Percentiles rank a stretch among this genome's conserved stretches.
phyloP scores from a whole-genome alignment of 1,140 invertebrate genomes.

The Caenorhabditis brenneri region DNA sequence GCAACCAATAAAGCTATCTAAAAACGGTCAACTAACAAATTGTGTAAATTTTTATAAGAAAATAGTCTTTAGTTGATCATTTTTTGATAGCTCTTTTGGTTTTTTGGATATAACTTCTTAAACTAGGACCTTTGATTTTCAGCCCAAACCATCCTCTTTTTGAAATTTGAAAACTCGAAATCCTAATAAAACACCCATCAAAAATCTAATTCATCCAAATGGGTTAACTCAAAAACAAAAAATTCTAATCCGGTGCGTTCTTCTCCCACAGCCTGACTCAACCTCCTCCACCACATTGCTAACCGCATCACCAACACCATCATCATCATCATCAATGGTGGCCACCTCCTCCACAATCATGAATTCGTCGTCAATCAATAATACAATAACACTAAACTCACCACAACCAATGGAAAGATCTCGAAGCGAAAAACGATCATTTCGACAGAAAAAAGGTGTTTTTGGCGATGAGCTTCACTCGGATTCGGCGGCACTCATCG shows the following conservation, averaged over 20 bases:
- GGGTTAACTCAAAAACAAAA: neutral
- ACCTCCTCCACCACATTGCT: slow-evolving; percentile 26
- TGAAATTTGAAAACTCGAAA: no score
- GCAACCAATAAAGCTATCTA: no score
- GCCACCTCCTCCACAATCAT: neutral
- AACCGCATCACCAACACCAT: slow-evolving; percentile 40
- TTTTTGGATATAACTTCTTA: no score
- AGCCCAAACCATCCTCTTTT: no score
- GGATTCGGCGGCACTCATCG: slow-evolving; percentile 63
- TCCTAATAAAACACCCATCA: no score
- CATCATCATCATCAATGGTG: slow-evolving; percentile 19
- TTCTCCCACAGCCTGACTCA: slow-evolving; percentile 26
- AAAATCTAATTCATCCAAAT: no score
- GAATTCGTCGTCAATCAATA: neutral
- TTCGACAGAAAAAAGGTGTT: slow-evolving; percentile 57
- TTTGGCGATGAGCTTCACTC: slow-evolving; percentile 59
- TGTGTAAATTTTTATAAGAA: no score
- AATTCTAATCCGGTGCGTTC: no score
- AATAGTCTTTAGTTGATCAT: no score
- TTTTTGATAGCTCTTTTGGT: no score
- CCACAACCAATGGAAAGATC: slow-evolving; percentile 16
- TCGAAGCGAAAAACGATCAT: slow-evolving; percentile 67
- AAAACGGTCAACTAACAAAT: no score
- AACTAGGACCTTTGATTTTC: no score
- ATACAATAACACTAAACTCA: neutral